These are phyloP conservation scores for Drosophila pseudotakahashii DNA, from an alignment of 2,888 invertebrate species.

Conservation along the genomic window DNA sequence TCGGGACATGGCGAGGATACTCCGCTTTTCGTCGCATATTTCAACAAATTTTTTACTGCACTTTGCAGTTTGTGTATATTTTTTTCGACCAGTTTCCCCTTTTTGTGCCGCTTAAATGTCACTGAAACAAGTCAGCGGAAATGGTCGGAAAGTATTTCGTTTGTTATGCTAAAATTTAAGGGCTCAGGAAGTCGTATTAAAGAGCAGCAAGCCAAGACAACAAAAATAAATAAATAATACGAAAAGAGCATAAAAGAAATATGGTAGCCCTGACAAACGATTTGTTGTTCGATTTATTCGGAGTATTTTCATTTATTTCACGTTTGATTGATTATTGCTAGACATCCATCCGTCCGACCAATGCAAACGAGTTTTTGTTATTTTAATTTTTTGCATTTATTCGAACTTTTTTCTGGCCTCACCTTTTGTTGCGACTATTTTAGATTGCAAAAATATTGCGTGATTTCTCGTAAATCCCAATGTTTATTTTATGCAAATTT, in stretches of 20 bases:
- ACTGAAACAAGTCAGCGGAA: constrained; percentile 77
- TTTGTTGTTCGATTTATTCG: constrained; percentile 49
- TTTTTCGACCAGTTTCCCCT: constrained; percentile 15
- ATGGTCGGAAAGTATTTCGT: constrained; percentile 79
- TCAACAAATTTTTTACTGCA: constrained; percentile 80
- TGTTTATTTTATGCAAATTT: constrained; percentile 78
- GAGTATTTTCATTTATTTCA: constrained; percentile 71
- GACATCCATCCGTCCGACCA: constrained; percentile 31
- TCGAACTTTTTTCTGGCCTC: constrained; percentile 6
- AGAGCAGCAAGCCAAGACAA: constrained; percentile 48
- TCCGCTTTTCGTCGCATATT: constrained; percentile 62
- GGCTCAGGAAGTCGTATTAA: constrained; percentile 74
- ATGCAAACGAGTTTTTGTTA: constrained; percentile 32
- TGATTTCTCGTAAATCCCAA: constrained; percentile 68
- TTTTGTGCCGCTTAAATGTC: constrained; percentile 65
- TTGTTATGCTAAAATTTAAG: constrained; percentile 80
- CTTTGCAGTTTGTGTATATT: constrained; percentile 56
- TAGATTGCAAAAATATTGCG: constrained; percentile 48
- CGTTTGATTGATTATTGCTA: constrained; percentile 74
- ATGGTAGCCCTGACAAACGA: constrained; percentile 36
- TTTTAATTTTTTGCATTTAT: constrained; percentile 32
- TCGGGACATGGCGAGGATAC: constrained; percentile 13
- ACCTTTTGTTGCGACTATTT: constrained; percentile 17
- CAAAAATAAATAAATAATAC: constrained; percentile 20
- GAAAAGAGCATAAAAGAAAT: constrained; percentile 4